Base-by-base conservation (phyloP, 2,888 invertebrate genomes). In the Philonicus albiceps region DNA sequence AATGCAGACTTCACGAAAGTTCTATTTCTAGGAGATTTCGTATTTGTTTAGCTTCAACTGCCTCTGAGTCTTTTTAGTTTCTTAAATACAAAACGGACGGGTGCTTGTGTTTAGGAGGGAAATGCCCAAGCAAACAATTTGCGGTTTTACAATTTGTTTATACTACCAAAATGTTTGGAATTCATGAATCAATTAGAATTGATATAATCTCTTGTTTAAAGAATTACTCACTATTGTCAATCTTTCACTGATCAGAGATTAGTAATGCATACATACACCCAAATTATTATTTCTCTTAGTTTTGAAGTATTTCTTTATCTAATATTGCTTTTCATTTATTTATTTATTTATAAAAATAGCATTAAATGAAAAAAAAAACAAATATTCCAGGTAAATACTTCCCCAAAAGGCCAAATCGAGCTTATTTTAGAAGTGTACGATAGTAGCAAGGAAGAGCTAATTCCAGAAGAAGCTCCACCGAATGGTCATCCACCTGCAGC, bases 371-470 rank as follows among this genome's bases (percentile, higher is more conserved):
- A 11, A 16, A 49, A 27, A 6, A 22, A 8, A 8, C 11, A 27
- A 2, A 27, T 31, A 1, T 27, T 74, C 5, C 34, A 74, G 74
- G 74, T 74, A 34, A 74, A 74, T 3, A 37, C 90, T 86, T 90
- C 92, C 1, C 88, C 90, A 22, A 92, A 92, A 89, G 92, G 92
- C 27, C 90, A 92, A 73, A 90, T 92, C 13, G 92, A 92, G 89
- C 75, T 92, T 85, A 89, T 90, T n/a, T 89, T 92, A 5, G 91
- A 92, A 85, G 87, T 92, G 83, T 90, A 90, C 72, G 92, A 92
- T 89, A 78, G 55, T 27, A 72, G 37, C 37, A 83, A 37, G 13
- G 83, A 83, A 22, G 83, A 86, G 34, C 64, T 64, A 16, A 83
- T 53, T 16, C 30, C 55, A 1, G 64, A 83, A 1, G 86, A 84